phyloP scores from a whole-genome alignment of 2,888 invertebrate species.

The Bedellia somnulentella region DNA sequence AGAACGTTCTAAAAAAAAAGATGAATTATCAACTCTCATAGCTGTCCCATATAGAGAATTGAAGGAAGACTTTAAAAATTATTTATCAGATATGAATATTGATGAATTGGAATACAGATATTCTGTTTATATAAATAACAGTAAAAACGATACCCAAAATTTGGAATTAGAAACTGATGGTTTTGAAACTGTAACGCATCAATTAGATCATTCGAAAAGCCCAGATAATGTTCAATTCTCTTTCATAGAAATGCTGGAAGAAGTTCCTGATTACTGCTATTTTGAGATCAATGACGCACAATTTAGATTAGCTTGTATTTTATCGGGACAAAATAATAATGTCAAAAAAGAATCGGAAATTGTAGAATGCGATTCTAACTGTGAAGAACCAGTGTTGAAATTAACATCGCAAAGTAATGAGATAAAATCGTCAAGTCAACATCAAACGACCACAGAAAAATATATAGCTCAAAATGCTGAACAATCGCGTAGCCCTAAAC shows the following conservation, averaged over 20 bases:
- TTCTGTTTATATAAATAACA: slow-evolving; percentile 22
- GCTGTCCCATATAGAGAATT: slow-evolving; percentile 33
- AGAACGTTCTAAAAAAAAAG: slow-evolving; percentile 33
- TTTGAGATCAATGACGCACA: slow-evolving; percentile 26
- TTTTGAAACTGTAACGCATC: too few species aligned
- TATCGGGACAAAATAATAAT: slow-evolving; percentile 2
- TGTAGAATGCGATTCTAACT: too few species aligned
- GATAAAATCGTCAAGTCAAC: too few species aligned
- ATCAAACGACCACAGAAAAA: slow-evolving; percentile 12
- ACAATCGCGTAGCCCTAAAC: too few species aligned
- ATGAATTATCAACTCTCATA: too few species aligned
- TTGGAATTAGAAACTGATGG: slow-evolving; percentile 1
- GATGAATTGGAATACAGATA: slow-evolving; percentile 32
- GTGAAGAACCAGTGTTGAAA: too few species aligned
- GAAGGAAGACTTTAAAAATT: slow-evolving; percentile 33
- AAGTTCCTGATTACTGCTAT: slow-evolving; percentile 20
- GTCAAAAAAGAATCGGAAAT: too few species aligned
- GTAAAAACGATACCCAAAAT: too few species aligned
- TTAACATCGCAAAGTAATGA: too few species aligned
- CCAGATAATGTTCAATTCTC: slow-evolving; percentile 9
- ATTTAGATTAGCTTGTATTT: slow-evolving; percentile 16
- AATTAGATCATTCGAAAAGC: too few species aligned
- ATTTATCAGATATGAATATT: slow-evolving; percentile 30
- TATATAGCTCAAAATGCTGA: too few species aligned
- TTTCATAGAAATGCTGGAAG: too few species aligned